A percentile compares a stretch with the other conserved stretches of the same genome.
phyloP scores from a whole-genome alignment of 2,797 vertebrate genomes.

The Chrosomus eos region DNA sequence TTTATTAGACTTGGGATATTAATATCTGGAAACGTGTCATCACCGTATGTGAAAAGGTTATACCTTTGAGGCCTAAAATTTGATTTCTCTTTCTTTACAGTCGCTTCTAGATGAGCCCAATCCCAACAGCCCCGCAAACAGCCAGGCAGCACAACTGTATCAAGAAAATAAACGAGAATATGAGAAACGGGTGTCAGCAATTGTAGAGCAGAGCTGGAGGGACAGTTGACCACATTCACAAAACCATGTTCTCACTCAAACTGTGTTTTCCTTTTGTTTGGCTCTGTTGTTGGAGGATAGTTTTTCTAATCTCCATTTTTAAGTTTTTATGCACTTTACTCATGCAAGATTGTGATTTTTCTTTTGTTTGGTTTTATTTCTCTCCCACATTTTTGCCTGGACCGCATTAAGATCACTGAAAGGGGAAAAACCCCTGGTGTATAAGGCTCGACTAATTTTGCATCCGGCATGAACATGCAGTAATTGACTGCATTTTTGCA shows the following conservation, averaged over 20 bases:
- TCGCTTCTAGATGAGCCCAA: constrained; percentile 98
- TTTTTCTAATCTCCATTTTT: constrained; percentile 69
- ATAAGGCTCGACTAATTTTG: constrained; percentile 57
- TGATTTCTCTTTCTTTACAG: constrained; percentile 68
- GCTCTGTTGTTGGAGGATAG: constrained; percentile 48
- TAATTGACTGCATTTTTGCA: constrained; percentile 18
- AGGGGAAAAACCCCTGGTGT: not conserved
- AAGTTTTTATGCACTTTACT: constrained; percentile 85
- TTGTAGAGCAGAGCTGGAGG: constrained; percentile 99
- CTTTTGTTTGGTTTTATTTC: constrained; percentile 32
- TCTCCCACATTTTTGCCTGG: constrained; percentile 18
- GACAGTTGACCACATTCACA: constrained; percentile 89
- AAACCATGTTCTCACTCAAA: constrained; percentile 58
- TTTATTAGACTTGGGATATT: no score
- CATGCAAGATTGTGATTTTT: constrained; percentile 57
- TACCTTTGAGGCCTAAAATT: not conserved
- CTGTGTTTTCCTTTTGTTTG: constrained; percentile 65
- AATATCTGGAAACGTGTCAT: no score
- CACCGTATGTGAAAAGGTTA: not conserved
- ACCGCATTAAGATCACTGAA: not conserved
- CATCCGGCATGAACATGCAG: constrained; percentile 24
- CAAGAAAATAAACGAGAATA: constrained; percentile 99
- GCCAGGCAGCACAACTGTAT: constrained; percentile 98
- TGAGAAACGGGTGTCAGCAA: constrained; percentile 96
- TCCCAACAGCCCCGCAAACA: constrained; percentile 98